Conservation (phyloP, 2,113 vertebrate genomes). For the Sigmodon hispidus region DNA sequence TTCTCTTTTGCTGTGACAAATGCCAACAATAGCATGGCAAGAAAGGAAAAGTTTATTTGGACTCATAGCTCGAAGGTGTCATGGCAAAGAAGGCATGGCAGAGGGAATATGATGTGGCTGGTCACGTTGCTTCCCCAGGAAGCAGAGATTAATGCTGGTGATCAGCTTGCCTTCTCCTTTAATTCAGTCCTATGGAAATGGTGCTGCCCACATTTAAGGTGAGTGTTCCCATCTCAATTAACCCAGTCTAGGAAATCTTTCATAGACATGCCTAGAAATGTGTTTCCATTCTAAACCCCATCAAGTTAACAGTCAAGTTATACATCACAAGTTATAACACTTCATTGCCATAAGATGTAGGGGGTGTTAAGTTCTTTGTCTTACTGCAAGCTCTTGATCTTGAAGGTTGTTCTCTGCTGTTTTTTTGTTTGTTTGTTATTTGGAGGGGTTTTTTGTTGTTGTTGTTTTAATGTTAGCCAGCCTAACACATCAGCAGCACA, state of each 20-base stretch:
- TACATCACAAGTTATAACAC: not conserved
- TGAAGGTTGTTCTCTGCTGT: not conserved
- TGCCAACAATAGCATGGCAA: no score
- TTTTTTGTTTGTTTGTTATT: no score
- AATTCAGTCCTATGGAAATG: not conserved
- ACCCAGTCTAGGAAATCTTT: not conserved
- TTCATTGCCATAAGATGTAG: not conserved
- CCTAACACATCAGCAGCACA: not conserved
- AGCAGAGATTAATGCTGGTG: not conserved
- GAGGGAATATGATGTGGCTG: not conserved
- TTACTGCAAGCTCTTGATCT: not conserved
- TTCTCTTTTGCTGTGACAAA: not conserved
- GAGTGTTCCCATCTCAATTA: not conserved
- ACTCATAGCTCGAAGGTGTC: not conserved
- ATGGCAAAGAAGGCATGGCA: not conserved
- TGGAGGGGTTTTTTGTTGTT: not conserved
- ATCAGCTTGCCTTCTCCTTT: not conserved
- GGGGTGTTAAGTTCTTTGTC: not conserved
- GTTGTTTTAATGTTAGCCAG: not conserved
- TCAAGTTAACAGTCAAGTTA: not conserved
- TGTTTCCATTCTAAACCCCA: not conserved
- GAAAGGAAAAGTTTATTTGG: no score
- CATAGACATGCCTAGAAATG: not conserved
- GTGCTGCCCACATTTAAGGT: not conserved
- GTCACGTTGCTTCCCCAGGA: not conserved